Evolutionary conservation across 2,888 invertebrate genomes (phyloP).

Genomic region (Caenorhabditis doughertyi): DNA sequence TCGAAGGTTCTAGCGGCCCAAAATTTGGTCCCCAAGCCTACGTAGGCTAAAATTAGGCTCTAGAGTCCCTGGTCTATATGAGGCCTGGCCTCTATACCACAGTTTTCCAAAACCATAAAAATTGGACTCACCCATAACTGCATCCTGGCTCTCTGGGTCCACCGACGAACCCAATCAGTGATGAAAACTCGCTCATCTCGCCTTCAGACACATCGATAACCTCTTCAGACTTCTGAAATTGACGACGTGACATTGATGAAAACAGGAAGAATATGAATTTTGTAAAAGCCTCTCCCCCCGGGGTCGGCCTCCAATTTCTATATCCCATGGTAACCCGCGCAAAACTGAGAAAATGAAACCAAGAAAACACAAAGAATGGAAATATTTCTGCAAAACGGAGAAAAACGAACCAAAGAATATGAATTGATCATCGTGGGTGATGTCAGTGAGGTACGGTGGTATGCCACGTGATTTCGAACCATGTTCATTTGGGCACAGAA

Average conservation of each 20-base stretch:
- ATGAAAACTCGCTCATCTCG: slow-evolving; percentile 65
- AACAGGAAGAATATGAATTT: background rate
- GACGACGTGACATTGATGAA: slow-evolving; percentile 20
- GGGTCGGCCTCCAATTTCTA: background rate
- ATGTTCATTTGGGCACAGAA: slow-evolving; percentile 26
- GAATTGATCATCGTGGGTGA: slow-evolving; percentile 40
- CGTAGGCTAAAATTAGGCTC: no score
- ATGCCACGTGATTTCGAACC: slow-evolving; percentile 36
- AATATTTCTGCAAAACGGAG: background rate
- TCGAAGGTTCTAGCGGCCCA: no score
- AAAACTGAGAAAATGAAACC: background rate
- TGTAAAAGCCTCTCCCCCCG: background rate
- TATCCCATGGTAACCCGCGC: background rate
- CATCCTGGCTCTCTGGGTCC: slow-evolving; percentile 59
- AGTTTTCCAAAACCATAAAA: background rate
- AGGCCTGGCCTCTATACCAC: no score
- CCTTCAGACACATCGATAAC: slow-evolving; percentile 69
- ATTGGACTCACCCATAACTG: slow-evolving; percentile 62
- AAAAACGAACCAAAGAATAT: slow-evolving; percentile 39
- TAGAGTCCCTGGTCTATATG: no score
- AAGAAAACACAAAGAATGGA: slow-evolving; percentile 21
- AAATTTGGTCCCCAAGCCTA: no score
- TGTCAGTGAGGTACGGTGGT: slow-evolving; percentile 43
- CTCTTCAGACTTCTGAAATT: slow-evolving; percentile 70
- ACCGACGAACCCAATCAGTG: slow-evolving; percentile 68